Evolutionary conservation across 2,888 invertebrate genomes (phyloP).

Genomic region (Ophion obscuratus): DNA sequence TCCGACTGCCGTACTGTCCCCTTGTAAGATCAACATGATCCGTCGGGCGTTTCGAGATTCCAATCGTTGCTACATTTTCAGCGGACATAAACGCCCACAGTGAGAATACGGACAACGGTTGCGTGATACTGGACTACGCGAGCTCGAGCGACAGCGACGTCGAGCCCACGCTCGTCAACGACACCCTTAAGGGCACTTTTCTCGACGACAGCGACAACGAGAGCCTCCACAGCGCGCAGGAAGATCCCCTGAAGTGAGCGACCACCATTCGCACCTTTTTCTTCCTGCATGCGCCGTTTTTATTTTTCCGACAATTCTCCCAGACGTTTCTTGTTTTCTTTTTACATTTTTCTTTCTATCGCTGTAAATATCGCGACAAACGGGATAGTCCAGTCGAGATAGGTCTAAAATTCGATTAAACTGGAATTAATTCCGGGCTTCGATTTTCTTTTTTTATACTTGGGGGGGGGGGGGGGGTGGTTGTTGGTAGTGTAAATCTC

Average conservation of each 20-base stretch:
- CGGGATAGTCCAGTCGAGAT: too few relatives aligned
- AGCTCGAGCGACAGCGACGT: slow-evolving; percentile 91
- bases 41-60: background rate
- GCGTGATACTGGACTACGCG: slow-evolving; percentile 88
- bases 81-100: slow-evolving; percentile 84
- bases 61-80: slow-evolving; percentile 5
- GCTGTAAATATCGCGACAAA: background rate
- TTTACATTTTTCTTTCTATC: background rate
- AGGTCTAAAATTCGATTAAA: too few relatives aligned
- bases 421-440: too few relatives aligned
- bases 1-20: too few relatives aligned
- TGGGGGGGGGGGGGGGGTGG: too few relatives aligned
- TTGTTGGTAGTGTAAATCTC: too few relatives aligned
- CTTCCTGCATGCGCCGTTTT: background rate
- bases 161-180: slow-evolving; percentile 87
- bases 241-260: slow-evolving; percentile 90
- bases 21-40: background rate
- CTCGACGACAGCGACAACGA: slow-evolving; percentile 91
- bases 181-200: slow-evolving; percentile 88
- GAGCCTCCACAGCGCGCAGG: slow-evolving; percentile 91
- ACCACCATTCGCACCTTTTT: slow-evolving; percentile 23
- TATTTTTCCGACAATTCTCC: background rate
- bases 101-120: slow-evolving; percentile 85
- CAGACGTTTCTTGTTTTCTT: background rate
- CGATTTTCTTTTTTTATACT: too few relatives aligned